Conservation (phyloP, 92 coral and sea anemone species). For the Palythoa grandis region DNA sequence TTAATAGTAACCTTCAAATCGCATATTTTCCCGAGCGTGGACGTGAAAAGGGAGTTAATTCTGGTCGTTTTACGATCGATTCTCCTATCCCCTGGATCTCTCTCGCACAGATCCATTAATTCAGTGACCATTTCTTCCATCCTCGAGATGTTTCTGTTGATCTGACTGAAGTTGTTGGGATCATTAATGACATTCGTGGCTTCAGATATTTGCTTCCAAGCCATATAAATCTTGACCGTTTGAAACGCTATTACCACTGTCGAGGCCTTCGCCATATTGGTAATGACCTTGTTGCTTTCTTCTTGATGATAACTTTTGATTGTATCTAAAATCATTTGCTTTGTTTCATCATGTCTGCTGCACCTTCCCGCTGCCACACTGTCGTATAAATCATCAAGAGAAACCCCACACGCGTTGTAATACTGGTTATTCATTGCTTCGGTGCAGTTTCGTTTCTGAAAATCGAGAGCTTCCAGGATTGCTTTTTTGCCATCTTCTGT, state of each 20-base stretch:
- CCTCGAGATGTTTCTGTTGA: constrained; percentile 47
- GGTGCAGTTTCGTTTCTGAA: constrained; percentile 54
- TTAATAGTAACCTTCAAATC: constrained; percentile 54
- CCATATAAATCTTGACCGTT: constrained; percentile 57
- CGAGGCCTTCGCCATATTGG: constrained; percentile 64
- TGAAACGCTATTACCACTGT: constrained; percentile 53
- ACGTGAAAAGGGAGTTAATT: constrained; percentile 60
- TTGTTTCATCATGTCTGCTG: constrained; percentile 32
- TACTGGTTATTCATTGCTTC: constrained; percentile 39
- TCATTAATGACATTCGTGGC: constrained; percentile 70
- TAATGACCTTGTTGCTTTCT: constrained; percentile 57
- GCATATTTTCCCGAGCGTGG: constrained; percentile 62
- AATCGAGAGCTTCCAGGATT: constrained; percentile 45
- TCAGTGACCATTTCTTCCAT: constrained; percentile 69
- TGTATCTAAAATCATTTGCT: constrained; percentile 45
- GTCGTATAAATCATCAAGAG: constrained; percentile 57
- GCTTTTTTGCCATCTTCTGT: constrained; percentile 54
- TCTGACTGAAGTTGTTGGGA: constrained; percentile 50
- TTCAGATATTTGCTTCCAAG: constrained; percentile 67
- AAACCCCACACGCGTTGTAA: not conserved
- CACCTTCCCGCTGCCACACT: constrained; percentile 39
- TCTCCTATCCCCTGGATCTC: constrained; percentile 43
- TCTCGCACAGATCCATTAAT: constrained; percentile 61
- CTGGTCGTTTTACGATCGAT: constrained; percentile 52
- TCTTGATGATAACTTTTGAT: constrained; percentile 47